Evolutionary conservation across 2,113 vertebrate genomes (phyloP), one percentile per base, ranked within the genome.

Genomic region (Cottus gobio): DNA sequence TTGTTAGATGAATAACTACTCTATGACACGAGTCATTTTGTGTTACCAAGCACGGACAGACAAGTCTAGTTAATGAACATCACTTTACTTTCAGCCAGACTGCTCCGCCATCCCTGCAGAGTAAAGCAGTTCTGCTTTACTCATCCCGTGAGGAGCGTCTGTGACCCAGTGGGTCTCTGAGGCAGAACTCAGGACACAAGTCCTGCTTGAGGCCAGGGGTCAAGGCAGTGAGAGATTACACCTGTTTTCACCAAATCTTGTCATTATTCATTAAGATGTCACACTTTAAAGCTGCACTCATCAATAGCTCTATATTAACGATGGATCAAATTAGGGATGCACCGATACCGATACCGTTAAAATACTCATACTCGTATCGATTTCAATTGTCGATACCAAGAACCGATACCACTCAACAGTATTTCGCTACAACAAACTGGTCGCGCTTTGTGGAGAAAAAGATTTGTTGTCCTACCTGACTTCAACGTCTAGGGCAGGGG

Each of bases 41-140:
- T 48, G 58, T 68, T 72, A 16, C 10, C 18, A 80, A 65, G 48
- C 18, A 10, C 8, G 20, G 50, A 66, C 6, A 50, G 1, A 54
- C n/a, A 65, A 54, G 58, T 75, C 15, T 50, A 24, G 66, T 61
- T 79, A 62, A 50, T 31, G 12, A 52, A 22, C 36, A 15, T 71
- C 18, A 54, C 37, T 83, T 56, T 44, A 24, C 37, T 71, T 68
- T 58, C 22, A 71, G 44, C 20, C 24, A 4, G 22, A 46, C 56
- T 26, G 37, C 65, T 39, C 46, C 36, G 11, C 13, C 30, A 26
- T 71, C 54, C 37, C 24, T 31, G 7, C 42, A 85, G 67, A 75
- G 64, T 37, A 48, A 39, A 65, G 15, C 28, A 22, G 37, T 78
- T 82, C 3, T 28, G 63, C 20, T 22, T 50, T 50, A 22, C 22